Evolutionary conservation across 1,140 invertebrate species (phyloP), one percentile per base, ranked within the genome.

Genomic region (Aphelenchoides besseyi): DNA sequence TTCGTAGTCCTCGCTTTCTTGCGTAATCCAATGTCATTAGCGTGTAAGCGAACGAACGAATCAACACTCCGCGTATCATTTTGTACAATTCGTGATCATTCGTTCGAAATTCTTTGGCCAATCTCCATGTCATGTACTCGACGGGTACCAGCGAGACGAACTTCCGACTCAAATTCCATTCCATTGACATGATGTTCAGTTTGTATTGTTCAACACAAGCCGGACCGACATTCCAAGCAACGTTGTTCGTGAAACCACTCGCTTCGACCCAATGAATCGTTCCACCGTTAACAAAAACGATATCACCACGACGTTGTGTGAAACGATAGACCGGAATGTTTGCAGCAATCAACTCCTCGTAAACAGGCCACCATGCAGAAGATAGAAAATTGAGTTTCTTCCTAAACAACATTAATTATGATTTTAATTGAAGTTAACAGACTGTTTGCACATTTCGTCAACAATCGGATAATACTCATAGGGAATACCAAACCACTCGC

Each of bases 171-270:
- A 3, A 16, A 52, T 99, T 98, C 93, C 93, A 99, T 85, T 98
- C 95, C 84, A 98, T 98, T 23, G 95, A 89, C 82, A 97, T 93
- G 41, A 98, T 90, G 32, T 92, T 94, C 57, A 97, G 87, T 74
- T 91, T 89, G 87, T 95, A 97, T 86, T 97, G 95, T 18, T 92
- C 88, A 30, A 91, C 90, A 9, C 93, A 97, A 59, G 98, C 86
- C 68, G 95, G 95, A 2, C 95, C 96, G 8, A 98, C 95, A 87
- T 98, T 98, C 96, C 96, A 99, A 0, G 95, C 95, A 76, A 98
- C 96, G 86, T 98, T 90, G 80, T 90, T 90, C 82, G 89, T 89
- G 55, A 91, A 93, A 35, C 92, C 92, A 41, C 92, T 89, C 12
- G 92, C 92, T 86, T 95, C 92, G 16, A 97, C 94, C 95, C 95